Percentiles rank a stretch among this genome's conserved stretches.
Evolutionary conservation across 2,888 invertebrate genomes (phyloP).

Genomic region (Chaitophorus viminalis): DNA sequence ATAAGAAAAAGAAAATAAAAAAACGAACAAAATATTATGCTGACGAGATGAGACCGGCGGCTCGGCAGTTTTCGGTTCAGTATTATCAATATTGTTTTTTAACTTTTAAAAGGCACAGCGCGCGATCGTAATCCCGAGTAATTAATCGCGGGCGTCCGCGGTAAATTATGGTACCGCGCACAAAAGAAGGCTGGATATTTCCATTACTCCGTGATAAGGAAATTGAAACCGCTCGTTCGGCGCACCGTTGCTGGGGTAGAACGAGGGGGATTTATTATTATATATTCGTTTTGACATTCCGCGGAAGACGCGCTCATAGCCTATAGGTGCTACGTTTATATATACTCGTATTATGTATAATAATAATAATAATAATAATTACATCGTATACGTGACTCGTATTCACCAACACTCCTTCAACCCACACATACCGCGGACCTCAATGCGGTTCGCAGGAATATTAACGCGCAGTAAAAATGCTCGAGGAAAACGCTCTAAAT

Average conservation of each 20-base stretch:
- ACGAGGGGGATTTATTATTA: neutral
- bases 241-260: neutral
- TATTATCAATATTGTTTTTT: neutral
- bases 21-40: neutral
- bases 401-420: neutral
- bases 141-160: neutral
- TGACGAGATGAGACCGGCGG: neutral
- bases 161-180: no score
- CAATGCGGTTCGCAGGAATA: neutral
- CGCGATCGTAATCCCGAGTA: neutral
- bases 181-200: neutral
- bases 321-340: neutral
- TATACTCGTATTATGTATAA: neutral
- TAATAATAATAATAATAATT: neutral
- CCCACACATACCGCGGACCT: neutral
- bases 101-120: neutral
- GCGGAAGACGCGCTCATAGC: neutral
- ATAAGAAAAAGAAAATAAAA: no score
- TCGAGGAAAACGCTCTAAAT: neutral
- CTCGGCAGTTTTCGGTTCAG: neutral
- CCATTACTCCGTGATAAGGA: neutral
- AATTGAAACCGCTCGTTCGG: neutral
- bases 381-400: neutral
- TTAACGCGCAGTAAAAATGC: constrained; percentile 13
- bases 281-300: constrained; percentile 12